Evolutionary conservation across 2,888 invertebrate genomes (phyloP).

Genomic region (Antitype chi): DNA sequence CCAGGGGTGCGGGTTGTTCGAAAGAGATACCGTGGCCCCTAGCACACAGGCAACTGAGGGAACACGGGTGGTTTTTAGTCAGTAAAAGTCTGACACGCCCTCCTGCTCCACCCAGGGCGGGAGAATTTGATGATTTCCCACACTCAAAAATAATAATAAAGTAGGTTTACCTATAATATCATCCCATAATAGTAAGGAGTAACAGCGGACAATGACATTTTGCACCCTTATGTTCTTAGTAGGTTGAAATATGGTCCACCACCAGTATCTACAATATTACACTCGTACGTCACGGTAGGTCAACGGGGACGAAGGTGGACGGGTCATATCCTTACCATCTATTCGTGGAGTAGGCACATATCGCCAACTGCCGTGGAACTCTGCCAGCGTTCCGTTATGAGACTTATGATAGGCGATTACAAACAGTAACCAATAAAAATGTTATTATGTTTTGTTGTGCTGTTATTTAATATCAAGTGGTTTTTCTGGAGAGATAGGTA

Average conservation of each 20-base stretch:
- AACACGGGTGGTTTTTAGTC: too few species aligned
- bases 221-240: too few species aligned
- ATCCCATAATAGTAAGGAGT: background rate
- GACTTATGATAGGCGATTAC: slow-evolving; percentile 52
- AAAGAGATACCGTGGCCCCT: too few species aligned
- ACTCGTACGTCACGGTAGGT: slow-evolving; percentile 21
- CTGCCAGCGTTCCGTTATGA: slow-evolving; percentile 74
- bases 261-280: too few species aligned
- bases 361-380: slow-evolving; percentile 73
- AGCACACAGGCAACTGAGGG: too few species aligned
- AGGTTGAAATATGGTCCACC: too few species aligned
- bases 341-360: slow-evolving; percentile 78
- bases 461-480: background rate
- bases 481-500: background rate
- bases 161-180: background rate
- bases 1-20: too few species aligned
- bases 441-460: background rate
- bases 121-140: too few species aligned
- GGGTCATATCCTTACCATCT: slow-evolving; percentile 81
- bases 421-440: slow-evolving; percentile 53
- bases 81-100: too few species aligned
- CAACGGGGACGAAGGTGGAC: slow-evolving; percentile 72
- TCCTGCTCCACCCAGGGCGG: too few species aligned
- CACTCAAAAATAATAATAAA: too few species aligned
- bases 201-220: background rate